Evolutionary conservation across 2,113 vertebrate genomes (phyloP).

Genomic region (Bagarius yarrelli): DNA sequence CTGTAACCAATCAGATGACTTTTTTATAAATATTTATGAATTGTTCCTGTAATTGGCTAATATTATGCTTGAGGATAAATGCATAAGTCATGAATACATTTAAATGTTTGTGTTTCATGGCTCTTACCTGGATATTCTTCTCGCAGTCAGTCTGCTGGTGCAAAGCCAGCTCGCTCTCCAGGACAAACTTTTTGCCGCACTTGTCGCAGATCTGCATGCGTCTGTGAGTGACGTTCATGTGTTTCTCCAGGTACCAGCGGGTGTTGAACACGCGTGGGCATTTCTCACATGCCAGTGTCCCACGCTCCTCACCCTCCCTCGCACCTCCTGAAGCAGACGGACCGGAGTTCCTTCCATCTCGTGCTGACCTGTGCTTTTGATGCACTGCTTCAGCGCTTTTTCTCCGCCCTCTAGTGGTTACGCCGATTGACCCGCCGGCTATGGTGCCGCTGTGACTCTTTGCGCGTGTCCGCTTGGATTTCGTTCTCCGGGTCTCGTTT

Average conservation of each 20-base stretch:
- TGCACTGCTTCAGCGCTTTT: constrained; percentile 79
- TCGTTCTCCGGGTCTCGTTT: constrained; percentile 76
- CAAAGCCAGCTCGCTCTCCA: constrained; percentile 97
- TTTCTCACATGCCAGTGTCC: constrained; percentile 95
- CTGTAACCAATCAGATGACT: background rate
- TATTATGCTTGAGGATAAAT: background rate
- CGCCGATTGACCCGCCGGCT: constrained; percentile 68
- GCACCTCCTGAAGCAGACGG: constrained; percentile 52
- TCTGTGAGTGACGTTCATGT: constrained; percentile 98
- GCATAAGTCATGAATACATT: background rate
- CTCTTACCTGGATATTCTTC: constrained; percentile 96
- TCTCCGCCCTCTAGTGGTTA: constrained; percentile 83
- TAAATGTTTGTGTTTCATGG: background rate
- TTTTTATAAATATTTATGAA: background rate
- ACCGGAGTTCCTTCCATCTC: constrained; percentile 70
- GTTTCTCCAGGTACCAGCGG: constrained; percentile 99
- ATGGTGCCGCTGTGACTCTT: constrained; percentile 74
- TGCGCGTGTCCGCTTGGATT: constrained; percentile 75
- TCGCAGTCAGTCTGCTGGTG: constrained; percentile 99
- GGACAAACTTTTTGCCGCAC: constrained; percentile 97
- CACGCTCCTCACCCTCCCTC: constrained; percentile 82
- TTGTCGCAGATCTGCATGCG: constrained; percentile 99
- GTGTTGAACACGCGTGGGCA: constrained; percentile 98
- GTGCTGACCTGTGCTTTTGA: constrained; percentile 76
- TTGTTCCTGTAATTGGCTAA: background rate